Conservation (phyloP, 2,797 vertebrate species). For the Cephalopachus bancanus region DNA sequence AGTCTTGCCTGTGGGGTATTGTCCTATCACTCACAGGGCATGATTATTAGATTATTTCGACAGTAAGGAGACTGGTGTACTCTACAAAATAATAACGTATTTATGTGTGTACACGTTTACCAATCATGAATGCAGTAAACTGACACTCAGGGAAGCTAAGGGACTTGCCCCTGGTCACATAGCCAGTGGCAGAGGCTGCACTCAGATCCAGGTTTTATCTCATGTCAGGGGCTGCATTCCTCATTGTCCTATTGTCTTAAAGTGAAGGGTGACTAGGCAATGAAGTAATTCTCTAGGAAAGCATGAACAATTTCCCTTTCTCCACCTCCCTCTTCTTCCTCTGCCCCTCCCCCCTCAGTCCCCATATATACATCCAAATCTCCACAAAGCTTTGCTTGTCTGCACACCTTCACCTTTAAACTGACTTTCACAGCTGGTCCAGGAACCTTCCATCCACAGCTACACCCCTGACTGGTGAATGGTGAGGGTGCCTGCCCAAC, state of each 20-base stretch:
- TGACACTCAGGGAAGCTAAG: background rate
- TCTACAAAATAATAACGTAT: background rate
- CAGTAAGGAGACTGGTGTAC: background rate
- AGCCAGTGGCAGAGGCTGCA: background rate
- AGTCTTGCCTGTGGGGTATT: background rate
- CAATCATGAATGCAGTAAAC: background rate
- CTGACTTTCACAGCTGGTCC: background rate
- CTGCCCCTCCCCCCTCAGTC: background rate
- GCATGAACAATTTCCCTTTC: slow-evolving; percentile 72
- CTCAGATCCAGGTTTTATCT: background rate
- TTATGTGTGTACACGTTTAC: background rate
- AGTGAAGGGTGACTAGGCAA: background rate
- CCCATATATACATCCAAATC: slow-evolving; percentile 54
- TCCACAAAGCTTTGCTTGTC: background rate
- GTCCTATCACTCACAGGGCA: background rate
- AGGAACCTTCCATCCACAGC: background rate
- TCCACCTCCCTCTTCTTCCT: slow-evolving; percentile 48
- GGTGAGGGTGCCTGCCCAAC: background rate
- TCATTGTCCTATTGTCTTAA: background rate
- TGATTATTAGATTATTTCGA: background rate
- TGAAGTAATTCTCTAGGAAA: slow-evolving; percentile 73
- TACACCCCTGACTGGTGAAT: background rate
- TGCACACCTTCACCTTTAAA: background rate
- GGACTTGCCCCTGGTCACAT: background rate
- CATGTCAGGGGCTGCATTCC: background rate